Evolutionary conservation across 2,797 vertebrate species (phyloP), one percentile per base, ranked within the genome.

Genomic region (Glyptemys insculpta): DNA sequence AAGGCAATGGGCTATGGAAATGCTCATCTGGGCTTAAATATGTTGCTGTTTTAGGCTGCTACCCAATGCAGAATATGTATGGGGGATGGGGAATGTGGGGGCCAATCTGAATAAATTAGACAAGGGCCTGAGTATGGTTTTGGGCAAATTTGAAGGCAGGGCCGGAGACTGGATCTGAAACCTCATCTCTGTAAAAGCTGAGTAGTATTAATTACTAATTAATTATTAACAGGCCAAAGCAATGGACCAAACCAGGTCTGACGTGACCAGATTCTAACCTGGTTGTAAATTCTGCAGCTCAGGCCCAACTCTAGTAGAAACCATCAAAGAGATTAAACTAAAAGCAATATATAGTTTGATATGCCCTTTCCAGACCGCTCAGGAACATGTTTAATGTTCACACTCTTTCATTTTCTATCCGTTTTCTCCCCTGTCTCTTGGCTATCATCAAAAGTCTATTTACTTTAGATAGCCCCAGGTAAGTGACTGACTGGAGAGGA

Each of bases 371-470:
- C 79, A 79, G 82, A 25, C 11, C 85, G 12, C 49, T 93, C 65
- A 62, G 80, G 15, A 88, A 72, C 29, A 14, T 34, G n/a, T 78
- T 83, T 92, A 79, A 62, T 41, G 41, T 94, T 94, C 54, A 65
- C 2, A 89, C 5, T 52, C 81, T 56, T 89, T 37, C 5, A n/a
- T 93, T 88, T 92, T 94, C 79, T 95, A 34, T 11, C 59, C 91
- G 78, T 37, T 92, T 18, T 94, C 85, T 91, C 59, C 52, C 59
- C 79, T 86, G 49, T 79, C 72, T 25, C 53, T 83, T 87, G 76
- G 5, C n/a, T 92, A 62, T n/a, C 62, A 79, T n/a, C 79, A 93
- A 54, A 91, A 92, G 27, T 57, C 86, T 91, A 5, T 96, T 96
- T 97, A 88, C 53, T 81, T 50, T 91, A 93, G 92, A 72, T 57